phyloP scores from a whole-genome alignment of 2,888 invertebrate species.

The Drosophila neotestacea region DNA sequence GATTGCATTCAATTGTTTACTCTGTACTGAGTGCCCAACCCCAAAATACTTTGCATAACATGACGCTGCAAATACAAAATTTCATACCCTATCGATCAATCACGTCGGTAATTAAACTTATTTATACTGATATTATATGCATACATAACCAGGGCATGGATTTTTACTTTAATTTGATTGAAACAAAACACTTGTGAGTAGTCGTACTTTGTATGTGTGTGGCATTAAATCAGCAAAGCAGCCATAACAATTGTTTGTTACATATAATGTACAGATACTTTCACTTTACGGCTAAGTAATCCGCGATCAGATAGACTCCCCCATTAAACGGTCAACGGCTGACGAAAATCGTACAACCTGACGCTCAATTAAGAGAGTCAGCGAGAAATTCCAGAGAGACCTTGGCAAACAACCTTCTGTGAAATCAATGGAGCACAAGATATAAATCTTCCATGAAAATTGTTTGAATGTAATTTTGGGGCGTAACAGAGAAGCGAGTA shows the following conservation, averaged over 20 bases:
- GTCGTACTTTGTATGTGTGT: slow-evolving; percentile 31
- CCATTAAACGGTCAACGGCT: slow-evolving; percentile 72
- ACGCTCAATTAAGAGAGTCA: slow-evolving; percentile 7
- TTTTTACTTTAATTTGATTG: slow-evolving; percentile 63
- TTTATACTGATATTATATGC: slow-evolving; percentile 71
- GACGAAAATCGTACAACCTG: slow-evolving; percentile 32
- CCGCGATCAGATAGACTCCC: slow-evolving; percentile 44
- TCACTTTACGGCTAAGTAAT: slow-evolving; percentile 73
- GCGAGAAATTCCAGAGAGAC: slow-evolving; percentile 22
- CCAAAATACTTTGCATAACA: slow-evolving; percentile 68
- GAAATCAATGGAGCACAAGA: slow-evolving; percentile 32
- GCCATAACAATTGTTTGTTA: slow-evolving; percentile 66
- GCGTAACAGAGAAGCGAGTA: slow-evolving; percentile 47
- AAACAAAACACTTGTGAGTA: slow-evolving; percentile 61
- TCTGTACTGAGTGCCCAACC: slow-evolving; percentile 28
- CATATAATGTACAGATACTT: slow-evolving; percentile 60
- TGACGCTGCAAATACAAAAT: slow-evolving; percentile 62
- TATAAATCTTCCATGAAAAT: slow-evolving; percentile 37
- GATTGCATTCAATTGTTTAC: slow-evolving; percentile 27
- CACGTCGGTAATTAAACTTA: slow-evolving; percentile 67
- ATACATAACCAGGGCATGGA: slow-evolving; percentile 56
- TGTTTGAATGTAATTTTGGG: slow-evolving; percentile 49
- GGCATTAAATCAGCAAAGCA: slow-evolving; percentile 28
- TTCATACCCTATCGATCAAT: slow-evolving; percentile 58
- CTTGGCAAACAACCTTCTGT: slow-evolving; percentile 51